Percentiles rank a stretch among this genome's conserved stretches.
Evolutionary conservation across 1,140 invertebrate genomes (phyloP).

Genomic region (Lordiphosa mommai): DNA sequence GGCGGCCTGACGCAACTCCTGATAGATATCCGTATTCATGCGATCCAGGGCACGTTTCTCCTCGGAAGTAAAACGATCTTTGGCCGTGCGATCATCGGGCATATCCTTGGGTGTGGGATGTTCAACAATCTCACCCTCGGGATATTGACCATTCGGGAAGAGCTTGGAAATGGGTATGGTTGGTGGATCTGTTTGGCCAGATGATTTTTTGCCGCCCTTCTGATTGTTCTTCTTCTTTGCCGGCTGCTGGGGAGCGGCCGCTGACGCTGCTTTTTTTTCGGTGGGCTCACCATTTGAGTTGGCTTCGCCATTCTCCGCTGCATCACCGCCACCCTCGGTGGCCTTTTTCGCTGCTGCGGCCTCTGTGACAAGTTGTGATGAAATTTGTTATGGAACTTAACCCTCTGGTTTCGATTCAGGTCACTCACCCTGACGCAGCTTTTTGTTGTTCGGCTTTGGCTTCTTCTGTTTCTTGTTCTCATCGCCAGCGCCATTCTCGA

Average conservation of each 20-base stretch:
- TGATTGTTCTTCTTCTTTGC: constrained; percentile 87
- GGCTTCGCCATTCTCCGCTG: constrained; percentile 79
- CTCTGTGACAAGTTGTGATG: constrained; percentile 36
- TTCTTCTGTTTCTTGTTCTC: constrained; percentile 76
- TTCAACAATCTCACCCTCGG: constrained; percentile 90
- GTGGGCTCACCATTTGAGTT: constrained; percentile 69
- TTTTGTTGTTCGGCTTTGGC: constrained; percentile 78
- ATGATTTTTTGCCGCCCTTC: constrained; percentile 80
- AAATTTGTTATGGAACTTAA: constrained; percentile 5
- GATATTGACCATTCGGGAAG: constrained; percentile 90
- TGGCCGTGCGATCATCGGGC: constrained; percentile 90
- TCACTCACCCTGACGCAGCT: constrained; percentile 73
- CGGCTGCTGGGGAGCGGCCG: constrained; percentile 80
- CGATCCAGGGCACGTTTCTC: constrained; percentile 92
- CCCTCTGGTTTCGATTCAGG: constrained; percentile 28
- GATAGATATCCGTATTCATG: constrained; percentile 94
- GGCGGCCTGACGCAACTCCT: constrained; percentile 96
- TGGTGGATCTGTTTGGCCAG: constrained; percentile 90
- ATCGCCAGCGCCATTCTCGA: constrained; percentile 29
- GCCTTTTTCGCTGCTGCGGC: constrained; percentile 68
- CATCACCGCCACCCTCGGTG: constrained; percentile 78
- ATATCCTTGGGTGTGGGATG: constrained; percentile 83
- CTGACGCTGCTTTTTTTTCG: constrained; percentile 80
- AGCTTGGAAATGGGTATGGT: constrained; percentile 91
- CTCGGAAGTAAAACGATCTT: constrained; percentile 92